phyloP scores from a whole-genome alignment of 1,140 invertebrate genomes.

The Vollenhovia emeryi region DNA sequence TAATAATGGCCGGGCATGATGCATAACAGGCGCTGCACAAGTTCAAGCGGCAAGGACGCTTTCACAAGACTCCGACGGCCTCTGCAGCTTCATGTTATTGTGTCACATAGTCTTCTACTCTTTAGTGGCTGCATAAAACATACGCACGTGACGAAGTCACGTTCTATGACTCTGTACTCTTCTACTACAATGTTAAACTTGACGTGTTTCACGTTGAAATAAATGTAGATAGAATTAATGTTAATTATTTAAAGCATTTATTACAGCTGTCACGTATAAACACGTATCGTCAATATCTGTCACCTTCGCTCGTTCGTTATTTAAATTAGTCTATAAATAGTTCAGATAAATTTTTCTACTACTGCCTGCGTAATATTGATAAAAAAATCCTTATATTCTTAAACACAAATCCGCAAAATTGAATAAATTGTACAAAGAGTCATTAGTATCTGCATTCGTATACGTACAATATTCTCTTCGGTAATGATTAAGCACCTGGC shows the following conservation, averaged over 20 bases:
- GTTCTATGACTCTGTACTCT: neutral
- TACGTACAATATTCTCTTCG: neutral
- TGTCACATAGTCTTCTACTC: constrained; percentile 47
- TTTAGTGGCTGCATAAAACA: neutral
- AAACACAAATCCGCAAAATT: neutral
- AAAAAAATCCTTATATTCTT: neutral
- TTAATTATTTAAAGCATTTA: neutral
- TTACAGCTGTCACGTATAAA: neutral
- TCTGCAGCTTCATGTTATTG: constrained; percentile 33
- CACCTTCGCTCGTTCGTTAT: neutral
- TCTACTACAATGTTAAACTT: neutral
- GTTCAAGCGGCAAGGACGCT: constrained; percentile 82
- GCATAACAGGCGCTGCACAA: constrained; percentile 70
- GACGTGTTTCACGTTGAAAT: neutral
- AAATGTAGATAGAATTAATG: neutral
- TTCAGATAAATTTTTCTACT: neutral
- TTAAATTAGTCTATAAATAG: neutral
- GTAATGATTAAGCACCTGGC: neutral
- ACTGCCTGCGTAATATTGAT: neutral
- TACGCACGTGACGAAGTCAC: neutral
- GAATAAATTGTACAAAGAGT: neutral
- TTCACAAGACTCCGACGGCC: constrained; percentile 70
- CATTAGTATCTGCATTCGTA: neutral
- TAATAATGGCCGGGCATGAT: constrained; percentile 48
- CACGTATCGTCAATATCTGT: neutral